Percentiles rank a stretch among this genome's conserved stretches.
phyloP scores from a whole-genome alignment of 2,113 vertebrate genomes.

The Eleginops maclovinus region DNA sequence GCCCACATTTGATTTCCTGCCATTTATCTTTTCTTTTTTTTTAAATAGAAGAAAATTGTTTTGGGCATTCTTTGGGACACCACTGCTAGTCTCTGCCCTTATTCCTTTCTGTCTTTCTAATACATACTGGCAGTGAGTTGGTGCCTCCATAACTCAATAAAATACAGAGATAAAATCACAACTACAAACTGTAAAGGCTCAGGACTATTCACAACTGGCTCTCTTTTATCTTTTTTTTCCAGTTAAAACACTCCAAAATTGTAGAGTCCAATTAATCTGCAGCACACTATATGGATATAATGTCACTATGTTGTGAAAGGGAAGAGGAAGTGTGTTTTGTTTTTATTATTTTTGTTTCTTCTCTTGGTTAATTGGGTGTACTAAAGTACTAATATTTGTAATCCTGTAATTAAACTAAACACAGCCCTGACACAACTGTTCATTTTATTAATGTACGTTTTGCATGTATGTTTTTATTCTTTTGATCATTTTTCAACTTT shows the following conservation, averaged over 20 bases:
- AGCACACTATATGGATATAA: conserved; percentile 1
- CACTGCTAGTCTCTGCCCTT: conserved; percentile 1
- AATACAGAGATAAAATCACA: conserved; percentile 20
- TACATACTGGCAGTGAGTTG: conserved; percentile 27
- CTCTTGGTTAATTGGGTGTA: background rate
- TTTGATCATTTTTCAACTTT: conserved; percentile 23
- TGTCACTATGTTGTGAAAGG: conserved; percentile 14
- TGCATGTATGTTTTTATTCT: background rate
- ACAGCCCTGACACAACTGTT: background rate
- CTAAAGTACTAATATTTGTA: background rate
- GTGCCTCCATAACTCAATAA: conserved; percentile 39
- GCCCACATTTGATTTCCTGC: conserved; percentile 48
- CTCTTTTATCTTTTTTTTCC: conserved; percentile 44
- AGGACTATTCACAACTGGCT: conserved; percentile 17
- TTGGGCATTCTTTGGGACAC: conserved; percentile 19
- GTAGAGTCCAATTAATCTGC: conserved; percentile 46
- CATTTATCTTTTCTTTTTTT: conserved; percentile 34
- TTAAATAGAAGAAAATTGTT: conserved; percentile 40
- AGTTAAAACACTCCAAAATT: conserved; percentile 37
- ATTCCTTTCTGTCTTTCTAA: conserved; percentile 41
- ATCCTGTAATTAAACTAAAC: background rate
- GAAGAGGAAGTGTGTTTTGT: background rate
- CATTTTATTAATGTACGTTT: background rate
- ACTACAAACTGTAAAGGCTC: conserved; percentile 45
- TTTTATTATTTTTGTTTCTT: conserved; percentile 6